A percentile compares a stretch with the other conserved stretches of the same genome.
Evolutionary conservation across 2,113 vertebrate genomes (phyloP).

Genomic region (Peromyscus polionotus): DNA sequence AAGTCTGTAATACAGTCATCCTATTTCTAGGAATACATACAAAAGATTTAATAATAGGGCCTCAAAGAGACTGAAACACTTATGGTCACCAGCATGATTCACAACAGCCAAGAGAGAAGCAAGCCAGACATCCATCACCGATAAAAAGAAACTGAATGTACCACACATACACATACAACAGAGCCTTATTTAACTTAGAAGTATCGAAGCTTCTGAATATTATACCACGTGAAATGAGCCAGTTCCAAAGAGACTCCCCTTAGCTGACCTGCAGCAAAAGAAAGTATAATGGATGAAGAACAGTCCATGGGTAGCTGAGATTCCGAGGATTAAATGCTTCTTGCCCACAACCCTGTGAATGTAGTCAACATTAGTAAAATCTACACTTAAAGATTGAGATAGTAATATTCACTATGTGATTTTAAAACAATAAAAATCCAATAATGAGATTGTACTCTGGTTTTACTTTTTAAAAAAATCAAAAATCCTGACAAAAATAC

Average conservation of each 20-base stretch:
- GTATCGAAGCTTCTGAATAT: neutral
- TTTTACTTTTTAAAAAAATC: neutral
- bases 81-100: neutral
- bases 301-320: neutral
- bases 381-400: neutral
- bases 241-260: constrained; percentile 7
- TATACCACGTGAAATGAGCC: constrained; percentile 21
- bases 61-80: neutral
- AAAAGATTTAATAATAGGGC: neutral
- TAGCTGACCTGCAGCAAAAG: neutral
- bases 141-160: neutral
- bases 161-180: neutral
- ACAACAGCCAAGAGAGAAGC: neutral
- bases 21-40: neutral
- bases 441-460: neutral
- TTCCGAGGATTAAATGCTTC: neutral
- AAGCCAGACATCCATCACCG: neutral
- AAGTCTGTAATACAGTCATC: neutral
- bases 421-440: neutral
- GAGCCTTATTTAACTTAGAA: neutral
- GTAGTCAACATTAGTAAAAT: neutral
- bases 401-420: neutral
- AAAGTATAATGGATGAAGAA: neutral
- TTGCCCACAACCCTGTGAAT: neutral
- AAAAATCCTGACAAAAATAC: neutral